Conservation (phyloP, 2,888 invertebrate genomes). For the Malthinus seriepunctatus region DNA sequence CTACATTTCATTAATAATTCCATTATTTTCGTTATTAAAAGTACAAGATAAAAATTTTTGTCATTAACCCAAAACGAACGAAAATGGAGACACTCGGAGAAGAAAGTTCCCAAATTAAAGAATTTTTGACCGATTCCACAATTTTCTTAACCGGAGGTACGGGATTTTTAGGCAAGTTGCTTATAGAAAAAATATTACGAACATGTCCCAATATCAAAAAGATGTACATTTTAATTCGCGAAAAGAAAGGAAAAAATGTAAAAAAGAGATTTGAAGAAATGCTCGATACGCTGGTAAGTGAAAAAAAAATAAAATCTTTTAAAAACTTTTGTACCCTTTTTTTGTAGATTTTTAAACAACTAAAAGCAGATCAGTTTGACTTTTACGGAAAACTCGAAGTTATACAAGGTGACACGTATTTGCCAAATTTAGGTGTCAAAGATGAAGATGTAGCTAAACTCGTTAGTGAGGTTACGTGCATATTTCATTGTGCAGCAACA, state of each 20-base stretch:
- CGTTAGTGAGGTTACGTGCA: constrained; percentile 53
- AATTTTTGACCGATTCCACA: neutral
- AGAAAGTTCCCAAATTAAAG: neutral
- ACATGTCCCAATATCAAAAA: neutral
- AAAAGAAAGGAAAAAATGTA: neutral
- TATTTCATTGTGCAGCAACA: constrained; percentile 59
- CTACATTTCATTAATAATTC: too few species aligned
- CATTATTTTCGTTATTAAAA: too few species aligned
- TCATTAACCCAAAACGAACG: too few species aligned
- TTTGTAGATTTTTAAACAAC: constrained; percentile 56
- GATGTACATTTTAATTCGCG: neutral
- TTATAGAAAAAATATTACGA: constrained; percentile 5
- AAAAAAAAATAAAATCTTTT: neutral
- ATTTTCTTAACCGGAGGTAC: constrained; percentile 19
- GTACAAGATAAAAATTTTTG: too few species aligned
- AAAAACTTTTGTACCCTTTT: neutral
- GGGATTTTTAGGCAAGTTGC: constrained; percentile 16
- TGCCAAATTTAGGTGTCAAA: constrained; percentile 55
- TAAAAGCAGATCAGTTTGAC: constrained; percentile 55
- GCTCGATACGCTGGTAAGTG: neutral
- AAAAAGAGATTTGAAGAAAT: neutral
- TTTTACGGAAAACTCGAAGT: constrained; percentile 56
- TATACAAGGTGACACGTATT: constrained; percentile 57
- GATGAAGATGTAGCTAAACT: constrained; percentile 54
- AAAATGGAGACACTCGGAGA: neutral